Evolutionary conservation across 1,140 invertebrate genomes (phyloP).

Genomic region (Rhopalosiphum maidis): DNA sequence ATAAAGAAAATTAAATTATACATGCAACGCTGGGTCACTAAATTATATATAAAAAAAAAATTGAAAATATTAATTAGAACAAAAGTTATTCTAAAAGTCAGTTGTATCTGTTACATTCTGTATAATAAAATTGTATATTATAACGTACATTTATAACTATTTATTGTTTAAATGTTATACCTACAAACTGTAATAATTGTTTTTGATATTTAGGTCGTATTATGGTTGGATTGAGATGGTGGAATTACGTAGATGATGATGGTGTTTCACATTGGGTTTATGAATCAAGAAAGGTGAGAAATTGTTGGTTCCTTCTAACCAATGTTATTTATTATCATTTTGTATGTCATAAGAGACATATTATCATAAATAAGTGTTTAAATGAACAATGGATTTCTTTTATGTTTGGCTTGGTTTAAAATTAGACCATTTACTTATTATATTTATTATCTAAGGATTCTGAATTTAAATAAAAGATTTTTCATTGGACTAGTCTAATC

Average conservation of each 20-base stretch:
- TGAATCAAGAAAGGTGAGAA: conserved; percentile 88
- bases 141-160: background rate
- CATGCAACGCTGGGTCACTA: no score
- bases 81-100: no score
- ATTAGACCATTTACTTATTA: background rate
- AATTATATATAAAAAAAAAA: no score
- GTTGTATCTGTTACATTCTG: no score
- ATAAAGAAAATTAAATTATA: no score
- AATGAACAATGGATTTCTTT: background rate
- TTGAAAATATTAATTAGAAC: no score
- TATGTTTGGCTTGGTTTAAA: background rate
- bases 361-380: background rate
- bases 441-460: background rate
- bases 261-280: conserved; percentile 97
- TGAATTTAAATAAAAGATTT: background rate
- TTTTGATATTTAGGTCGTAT: conserved; percentile 72
- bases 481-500: background rate
- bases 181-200: conserved; percentile 27
- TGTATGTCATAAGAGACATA: background rate
- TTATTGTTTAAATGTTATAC: background rate
- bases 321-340: background rate
- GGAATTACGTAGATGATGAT: conserved; percentile 98
- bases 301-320: background rate
- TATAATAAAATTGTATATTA: background rate
- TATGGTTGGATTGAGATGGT: conserved; percentile 95